Conservation (phyloP, 1,140 invertebrate species). For the Ostrea denselamellosa region DNA sequence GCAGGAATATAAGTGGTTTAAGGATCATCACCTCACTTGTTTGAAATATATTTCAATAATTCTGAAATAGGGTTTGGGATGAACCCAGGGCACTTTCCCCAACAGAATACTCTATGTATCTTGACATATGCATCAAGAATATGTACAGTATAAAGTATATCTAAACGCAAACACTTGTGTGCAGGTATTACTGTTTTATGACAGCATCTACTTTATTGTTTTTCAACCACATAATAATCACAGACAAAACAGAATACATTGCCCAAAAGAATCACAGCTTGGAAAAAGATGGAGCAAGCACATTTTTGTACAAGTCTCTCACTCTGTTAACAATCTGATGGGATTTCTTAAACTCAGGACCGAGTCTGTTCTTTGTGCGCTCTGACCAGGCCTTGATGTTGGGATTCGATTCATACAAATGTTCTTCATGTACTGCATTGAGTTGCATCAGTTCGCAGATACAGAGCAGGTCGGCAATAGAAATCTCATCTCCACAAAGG, state of each 20-base stretch:
- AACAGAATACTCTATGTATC: too few relatives aligned
- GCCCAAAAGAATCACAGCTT: neutral
- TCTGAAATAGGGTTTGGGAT: too few relatives aligned
- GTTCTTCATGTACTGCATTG: conserved; percentile 84
- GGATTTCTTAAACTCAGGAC: conserved; percentile 84
- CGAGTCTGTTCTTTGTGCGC: conserved; percentile 81
- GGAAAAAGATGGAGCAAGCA: neutral
- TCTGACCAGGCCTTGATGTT: conserved; percentile 84
- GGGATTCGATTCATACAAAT: conserved; percentile 82
- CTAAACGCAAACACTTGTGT: too few relatives aligned
- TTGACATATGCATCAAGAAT: too few relatives aligned
- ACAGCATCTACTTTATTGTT: too few relatives aligned
- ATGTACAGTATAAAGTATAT: too few relatives aligned
- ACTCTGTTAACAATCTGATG: conserved; percentile 80
- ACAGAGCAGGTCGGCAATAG: conserved; percentile 89
- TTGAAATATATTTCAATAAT: too few relatives aligned
- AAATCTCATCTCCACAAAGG: conserved; percentile 84
- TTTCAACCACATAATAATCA: too few relatives aligned
- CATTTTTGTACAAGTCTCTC: conserved; percentile 33
- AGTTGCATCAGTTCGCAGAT: conserved; percentile 91
- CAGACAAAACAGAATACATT: neutral
- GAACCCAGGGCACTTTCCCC: too few relatives aligned
- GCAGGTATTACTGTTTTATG: too few relatives aligned
- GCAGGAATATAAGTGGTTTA: too few relatives aligned
- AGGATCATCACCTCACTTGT: too few relatives aligned